A percentile compares a stretch with the other conserved stretches of the same genome.
phyloP scores from a whole-genome alignment of 2,797 vertebrate species.

The Coilia nasus region DNA sequence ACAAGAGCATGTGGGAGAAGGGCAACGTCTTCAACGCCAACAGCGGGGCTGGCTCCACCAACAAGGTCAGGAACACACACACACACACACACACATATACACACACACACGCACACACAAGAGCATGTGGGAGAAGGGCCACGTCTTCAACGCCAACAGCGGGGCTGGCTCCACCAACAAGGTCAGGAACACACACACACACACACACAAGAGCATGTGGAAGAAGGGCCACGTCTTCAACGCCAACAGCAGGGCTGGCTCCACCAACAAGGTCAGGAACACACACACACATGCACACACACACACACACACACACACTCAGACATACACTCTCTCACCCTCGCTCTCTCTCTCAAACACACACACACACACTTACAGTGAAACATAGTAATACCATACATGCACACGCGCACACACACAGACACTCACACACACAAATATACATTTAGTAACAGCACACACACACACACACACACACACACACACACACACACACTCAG shows the following conservation, averaged over 20 bases:
- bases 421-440: no score
- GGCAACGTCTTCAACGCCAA: conserved; percentile 88
- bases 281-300: conserved; percentile 41
- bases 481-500: no score
- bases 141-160: conserved; percentile 84
- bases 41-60: conserved; percentile 77
- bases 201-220: conserved; percentile 91
- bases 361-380: conserved; percentile 19
- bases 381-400: background rate
- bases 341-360: background rate
- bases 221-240: conserved; percentile 92
- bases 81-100: conserved; percentile 35
- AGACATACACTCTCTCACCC: no score
- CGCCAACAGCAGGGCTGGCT: conserved; percentile 77
- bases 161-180: conserved; percentile 83
- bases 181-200: conserved; percentile 69
- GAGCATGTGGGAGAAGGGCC: conserved; percentile 98
- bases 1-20: conserved; percentile 98
- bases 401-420: conserved; percentile 33
- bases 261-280: conserved; percentile 86
- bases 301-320: conserved; percentile 40
- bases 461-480: conserved; percentile 48
- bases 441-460: background rate
- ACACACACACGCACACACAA: conserved; percentile 67
- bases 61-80: conserved; percentile 79